Base-by-base conservation (phyloP, 2,888 invertebrate species). In the Galerucella nymphaeae region DNA sequence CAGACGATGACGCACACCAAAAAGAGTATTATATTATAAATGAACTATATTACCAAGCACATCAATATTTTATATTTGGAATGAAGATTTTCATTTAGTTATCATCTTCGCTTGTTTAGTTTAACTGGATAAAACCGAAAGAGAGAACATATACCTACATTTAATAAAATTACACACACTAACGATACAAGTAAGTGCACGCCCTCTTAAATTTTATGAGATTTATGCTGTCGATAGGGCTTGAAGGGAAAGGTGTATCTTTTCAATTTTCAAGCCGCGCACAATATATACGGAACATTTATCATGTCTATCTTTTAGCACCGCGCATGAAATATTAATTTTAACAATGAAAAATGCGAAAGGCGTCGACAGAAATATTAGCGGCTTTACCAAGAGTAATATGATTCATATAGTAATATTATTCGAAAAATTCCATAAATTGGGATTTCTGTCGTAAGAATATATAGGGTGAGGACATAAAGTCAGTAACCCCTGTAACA, bases 281-380 rank as follows among this genome's bases (percentile, higher is more conserved):
- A 66, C 16, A 55, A 55, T 41, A 14, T 53, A 11, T 41, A 55
- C 30, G 66, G 16, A 66, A 23, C 20, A 42, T 55, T 66, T 66
- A 66, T 66, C 50, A 65, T 5, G 13, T 5, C 66, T n/a, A 55
- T 57, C 16, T 66, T 41, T 42, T 50, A 53, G 58, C 53, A 18
- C 53, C 66, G 66, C 41, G 66, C n/a, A 10, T 4, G 55, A 57
- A 66, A 64, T 50, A 55, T 55, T 18, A 3, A 41, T 11, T 55
- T 65, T 11, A 53, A 55, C 6, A 9, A 38, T 16, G 66, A 66
- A 66, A 66, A 66, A 55, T 41, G 66, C 18, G 16, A 16, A 38
- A n/a, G 41, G 11, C 53, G 53, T 53, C 55, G 66, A 41, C 42
- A 66, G 65, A 30, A 65, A 55, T 45, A 55, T 65, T 65, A 65